phyloP scores from a whole-genome alignment of 2,113 vertebrate genomes.

The Choloepus hoffmanni region DNA sequence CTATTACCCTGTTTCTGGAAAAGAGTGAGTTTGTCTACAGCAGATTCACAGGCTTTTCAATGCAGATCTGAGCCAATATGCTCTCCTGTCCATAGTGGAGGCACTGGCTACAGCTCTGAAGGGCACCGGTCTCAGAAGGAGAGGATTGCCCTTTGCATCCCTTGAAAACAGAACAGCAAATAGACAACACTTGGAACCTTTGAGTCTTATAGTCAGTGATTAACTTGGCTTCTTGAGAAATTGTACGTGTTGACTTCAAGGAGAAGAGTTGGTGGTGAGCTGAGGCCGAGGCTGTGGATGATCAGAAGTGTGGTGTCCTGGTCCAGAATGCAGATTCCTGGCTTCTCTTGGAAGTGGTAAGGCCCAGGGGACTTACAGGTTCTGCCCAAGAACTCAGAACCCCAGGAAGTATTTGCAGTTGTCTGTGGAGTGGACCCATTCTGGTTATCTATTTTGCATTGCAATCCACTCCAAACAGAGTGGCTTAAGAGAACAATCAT shows the following conservation, averaged over 20 bases:
- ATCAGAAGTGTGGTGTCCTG: not conserved
- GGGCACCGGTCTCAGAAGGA: constrained; percentile 4
- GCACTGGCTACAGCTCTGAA: not conserved
- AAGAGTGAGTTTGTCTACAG: not conserved
- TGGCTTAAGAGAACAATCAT: not conserved
- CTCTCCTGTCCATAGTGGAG: not conserved
- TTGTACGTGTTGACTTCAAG: not conserved
- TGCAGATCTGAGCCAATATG: not conserved
- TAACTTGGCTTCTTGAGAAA: constrained; percentile 68
- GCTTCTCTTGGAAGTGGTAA: not conserved
- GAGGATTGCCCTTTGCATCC: constrained; percentile 51
- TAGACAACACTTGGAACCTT: constrained; percentile 50
- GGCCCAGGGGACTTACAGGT: not conserved
- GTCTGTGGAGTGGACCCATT: not conserved
- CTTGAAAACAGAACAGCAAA: constrained; percentile 64
- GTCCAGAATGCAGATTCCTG: not conserved
- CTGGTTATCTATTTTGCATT: not conserved
- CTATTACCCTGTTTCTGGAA: not conserved
- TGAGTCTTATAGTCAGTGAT: constrained; percentile 65
- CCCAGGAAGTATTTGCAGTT: not conserved
- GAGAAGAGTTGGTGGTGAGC: not conserved
- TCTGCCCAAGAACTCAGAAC: not conserved
- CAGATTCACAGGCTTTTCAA: not conserved
- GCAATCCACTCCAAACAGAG: not conserved
- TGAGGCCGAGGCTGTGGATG: not conserved